These are phyloP conservation scores for Isurus oxyrinchus DNA, from an alignment of 2,113 vertebrate species.

Conservation along the genomic window DNA sequence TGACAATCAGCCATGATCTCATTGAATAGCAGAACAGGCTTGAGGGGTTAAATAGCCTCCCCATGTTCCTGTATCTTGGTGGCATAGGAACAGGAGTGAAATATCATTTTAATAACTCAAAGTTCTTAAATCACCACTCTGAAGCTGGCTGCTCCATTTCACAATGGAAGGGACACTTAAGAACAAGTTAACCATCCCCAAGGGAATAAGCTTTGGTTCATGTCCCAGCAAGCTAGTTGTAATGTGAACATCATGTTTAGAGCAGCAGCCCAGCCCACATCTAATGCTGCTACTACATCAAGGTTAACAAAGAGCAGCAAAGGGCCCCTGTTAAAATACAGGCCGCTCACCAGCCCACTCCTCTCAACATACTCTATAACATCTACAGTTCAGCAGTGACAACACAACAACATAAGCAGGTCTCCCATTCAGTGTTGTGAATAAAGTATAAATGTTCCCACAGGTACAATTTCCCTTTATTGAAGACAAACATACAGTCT, in stretches of 20 bases:
- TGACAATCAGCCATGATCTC: too few species aligned
- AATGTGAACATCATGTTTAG: neutral
- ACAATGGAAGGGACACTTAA: neutral
- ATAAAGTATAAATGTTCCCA: neutral
- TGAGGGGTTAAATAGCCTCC: neutral
- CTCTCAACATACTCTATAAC: neutral
- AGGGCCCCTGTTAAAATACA: too few species aligned
- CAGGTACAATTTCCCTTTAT: neutral
- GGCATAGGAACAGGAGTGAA: too few species aligned
- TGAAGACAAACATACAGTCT: neutral
- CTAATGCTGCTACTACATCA: too few species aligned
- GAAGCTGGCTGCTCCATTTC: too few species aligned
- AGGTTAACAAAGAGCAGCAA: neutral
- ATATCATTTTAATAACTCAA: neutral
- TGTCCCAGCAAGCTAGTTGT: neutral
- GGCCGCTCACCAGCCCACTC: neutral
- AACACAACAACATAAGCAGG: neutral
- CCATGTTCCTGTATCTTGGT: neutral
- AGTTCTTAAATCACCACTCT: accelerated
- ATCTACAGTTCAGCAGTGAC: neutral
- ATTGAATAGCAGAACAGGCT: neutral
- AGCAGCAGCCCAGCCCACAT: neutral
- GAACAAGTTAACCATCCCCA: neutral
- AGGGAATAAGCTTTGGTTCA: neutral
- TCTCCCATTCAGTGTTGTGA: neutral